These are phyloP conservation scores for Cydia amplana DNA, from an alignment of 1,140 invertebrate genomes.

Conservation along the genomic window DNA sequence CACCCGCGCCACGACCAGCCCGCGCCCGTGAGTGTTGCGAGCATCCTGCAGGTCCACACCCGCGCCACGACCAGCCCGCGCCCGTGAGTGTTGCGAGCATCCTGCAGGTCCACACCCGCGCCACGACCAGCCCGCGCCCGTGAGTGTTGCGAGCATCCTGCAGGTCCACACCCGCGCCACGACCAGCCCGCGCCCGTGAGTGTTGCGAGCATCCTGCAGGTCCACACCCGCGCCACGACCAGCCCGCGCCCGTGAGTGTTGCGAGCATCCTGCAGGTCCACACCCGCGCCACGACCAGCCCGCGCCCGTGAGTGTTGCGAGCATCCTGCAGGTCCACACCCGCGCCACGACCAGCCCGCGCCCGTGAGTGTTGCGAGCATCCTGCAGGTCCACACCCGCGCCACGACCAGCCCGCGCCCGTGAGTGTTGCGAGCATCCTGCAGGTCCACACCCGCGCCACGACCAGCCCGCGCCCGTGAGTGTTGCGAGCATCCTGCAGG, in stretches of 20 bases:
- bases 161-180: constrained; percentile 45
- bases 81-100: too few relatives aligned
- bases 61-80: constrained; percentile 79
- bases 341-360: constrained; percentile 57
- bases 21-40: constrained; percentile 61
- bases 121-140: constrained; percentile 53
- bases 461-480: constrained; percentile 47
- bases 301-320: too few relatives aligned
- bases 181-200: constrained; percentile 22
- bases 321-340: too few relatives aligned
- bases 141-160: background rate
- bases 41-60: constrained; percentile 46
- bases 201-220: background rate
- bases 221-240: constrained; percentile 83
- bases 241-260: constrained; percentile 62
- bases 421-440: background rate
- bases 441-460: constrained; percentile 85
- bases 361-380: background rate
- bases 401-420: constrained; percentile 35
- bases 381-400: constrained; percentile 42
- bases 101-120: too few relatives aligned
- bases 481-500: constrained; percentile 50
- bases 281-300: constrained; percentile 81
- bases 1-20: constrained; percentile 81
- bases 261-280: too few relatives aligned